Evolutionary conservation across 2,113 vertebrate species (phyloP).

Genomic region (Malurus cyaneus): DNA sequence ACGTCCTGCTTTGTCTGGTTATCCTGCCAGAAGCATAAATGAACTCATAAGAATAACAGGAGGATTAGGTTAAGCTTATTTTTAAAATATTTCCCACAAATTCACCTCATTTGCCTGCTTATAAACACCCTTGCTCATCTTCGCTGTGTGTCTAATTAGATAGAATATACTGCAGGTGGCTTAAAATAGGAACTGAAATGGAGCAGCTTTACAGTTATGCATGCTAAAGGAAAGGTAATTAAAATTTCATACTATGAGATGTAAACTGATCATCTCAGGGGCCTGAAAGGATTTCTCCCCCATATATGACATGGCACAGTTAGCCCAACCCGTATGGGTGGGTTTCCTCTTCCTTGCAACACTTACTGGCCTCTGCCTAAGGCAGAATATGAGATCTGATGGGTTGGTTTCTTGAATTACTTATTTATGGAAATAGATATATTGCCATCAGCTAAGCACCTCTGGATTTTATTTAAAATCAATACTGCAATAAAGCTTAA

Average conservation of each 20-base stretch:
- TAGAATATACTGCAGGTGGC: slow-evolving; percentile 29
- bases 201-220: slow-evolving; percentile 12
- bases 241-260: slow-evolving; percentile 31
- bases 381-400: not conserved
- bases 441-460: not conserved
- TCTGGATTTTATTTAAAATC: slow-evolving; percentile 28
- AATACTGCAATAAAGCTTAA: not conserved
- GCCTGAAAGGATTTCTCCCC: slow-evolving; percentile 9
- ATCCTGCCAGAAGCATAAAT: slow-evolving; percentile 51
- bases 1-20: slow-evolving; percentile 41
- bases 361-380: not conserved
- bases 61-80: slow-evolving; percentile 52
- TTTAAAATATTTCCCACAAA: slow-evolving; percentile 52
- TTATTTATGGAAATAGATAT: not conserved
- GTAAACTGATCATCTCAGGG: slow-evolving; percentile 37
- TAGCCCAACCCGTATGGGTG: not conserved
- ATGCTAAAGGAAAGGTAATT: slow-evolving; percentile 44
- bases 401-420: slow-evolving; percentile 17
- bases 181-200: slow-evolving; percentile 49
- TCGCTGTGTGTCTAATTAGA: slow-evolving; percentile 16
- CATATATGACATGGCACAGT: not conserved
- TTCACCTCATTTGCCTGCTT: slow-evolving; percentile 42
- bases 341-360: not conserved
- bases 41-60: slow-evolving; percentile 56
- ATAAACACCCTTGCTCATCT: slow-evolving; percentile 44